phyloP scores from a whole-genome alignment of 2,797 vertebrate species.

The Clarias fuscus region DNA sequence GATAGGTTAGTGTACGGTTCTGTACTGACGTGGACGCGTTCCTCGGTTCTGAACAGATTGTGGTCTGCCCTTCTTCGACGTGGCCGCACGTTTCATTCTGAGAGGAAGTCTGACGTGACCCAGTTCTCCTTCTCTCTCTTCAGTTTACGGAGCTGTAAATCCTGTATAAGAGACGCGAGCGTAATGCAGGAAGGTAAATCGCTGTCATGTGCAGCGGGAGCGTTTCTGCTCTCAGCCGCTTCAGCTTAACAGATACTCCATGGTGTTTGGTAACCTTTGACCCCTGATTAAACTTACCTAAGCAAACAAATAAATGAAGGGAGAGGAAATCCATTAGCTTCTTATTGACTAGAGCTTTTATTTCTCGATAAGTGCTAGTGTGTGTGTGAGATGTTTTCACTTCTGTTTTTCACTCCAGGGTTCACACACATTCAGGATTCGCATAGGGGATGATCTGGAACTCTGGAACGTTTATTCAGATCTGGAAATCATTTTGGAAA shows the following conservation, averaged over 20 bases:
- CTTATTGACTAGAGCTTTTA: not conserved
- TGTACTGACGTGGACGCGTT: not conserved
- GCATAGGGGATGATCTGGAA: not conserved
- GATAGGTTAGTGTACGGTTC: too few relatives aligned
- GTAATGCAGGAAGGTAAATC: not conserved
- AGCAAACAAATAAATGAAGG: not conserved
- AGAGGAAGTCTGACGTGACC: not conserved
- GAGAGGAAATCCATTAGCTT: too few relatives aligned
- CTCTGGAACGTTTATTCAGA: not conserved
- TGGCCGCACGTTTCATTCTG: not conserved
- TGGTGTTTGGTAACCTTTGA: too few relatives aligned
- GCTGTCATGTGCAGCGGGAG: not conserved
- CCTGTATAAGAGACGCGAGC: not conserved
- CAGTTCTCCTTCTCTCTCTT: slow-evolving; percentile 25
- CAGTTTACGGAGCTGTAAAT: not conserved
- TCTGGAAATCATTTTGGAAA: not conserved
- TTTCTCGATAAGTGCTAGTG: not conserved
- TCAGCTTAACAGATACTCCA: not conserved
- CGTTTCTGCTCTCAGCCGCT: not conserved
- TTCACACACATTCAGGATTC: not conserved
- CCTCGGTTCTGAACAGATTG: not conserved
- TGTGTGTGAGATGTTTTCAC: too few relatives aligned
- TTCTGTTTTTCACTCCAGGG: not conserved
- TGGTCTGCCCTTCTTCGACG: not conserved
- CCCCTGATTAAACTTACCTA: not conserved